Evolutionary conservation across 2,888 invertebrate species (phyloP).

Genomic region (Gandaritis pyraliata): DNA sequence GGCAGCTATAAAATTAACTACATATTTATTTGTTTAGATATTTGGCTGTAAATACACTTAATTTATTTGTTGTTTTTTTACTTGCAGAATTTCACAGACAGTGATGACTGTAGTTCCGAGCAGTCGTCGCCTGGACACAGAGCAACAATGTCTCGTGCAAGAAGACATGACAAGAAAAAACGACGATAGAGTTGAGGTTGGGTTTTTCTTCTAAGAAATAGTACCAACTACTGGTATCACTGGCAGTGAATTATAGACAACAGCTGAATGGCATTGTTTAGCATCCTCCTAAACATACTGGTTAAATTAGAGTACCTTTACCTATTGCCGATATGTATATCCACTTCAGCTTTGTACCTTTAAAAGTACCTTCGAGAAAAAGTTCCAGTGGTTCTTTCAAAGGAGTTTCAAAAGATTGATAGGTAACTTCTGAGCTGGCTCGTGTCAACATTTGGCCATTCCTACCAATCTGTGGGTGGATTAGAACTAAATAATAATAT

Average conservation of each 20-base stretch:
- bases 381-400: too few relatives aligned
- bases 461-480: too few relatives aligned
- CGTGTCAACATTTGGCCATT: too few relatives aligned
- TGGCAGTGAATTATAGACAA: not conserved
- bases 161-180: slow-evolving; percentile 90
- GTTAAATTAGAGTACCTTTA: not conserved
- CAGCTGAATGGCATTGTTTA: not conserved
- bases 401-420: too few relatives aligned
- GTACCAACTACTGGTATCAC: not conserved
- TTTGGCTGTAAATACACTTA: too few relatives aligned
- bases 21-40: too few relatives aligned
- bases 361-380: too few relatives aligned
- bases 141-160: slow-evolving; percentile 86
- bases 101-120: slow-evolving; percentile 89
- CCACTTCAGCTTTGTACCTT: too few relatives aligned
- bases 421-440: too few relatives aligned
- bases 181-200: slow-evolving; percentile 75
- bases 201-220: not conserved
- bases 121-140: slow-evolving; percentile 89
- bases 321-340: not conserved
- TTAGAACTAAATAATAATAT: too few relatives aligned
- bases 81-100: slow-evolving; percentile 85
- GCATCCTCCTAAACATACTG: not conserved
- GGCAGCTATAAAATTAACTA: too few relatives aligned
- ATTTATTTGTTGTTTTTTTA: not conserved